These are phyloP conservation scores for Emydocephalus ijimae DNA, from an alignment of 2,113 vertebrate species.

Conservation along the genomic window DNA sequence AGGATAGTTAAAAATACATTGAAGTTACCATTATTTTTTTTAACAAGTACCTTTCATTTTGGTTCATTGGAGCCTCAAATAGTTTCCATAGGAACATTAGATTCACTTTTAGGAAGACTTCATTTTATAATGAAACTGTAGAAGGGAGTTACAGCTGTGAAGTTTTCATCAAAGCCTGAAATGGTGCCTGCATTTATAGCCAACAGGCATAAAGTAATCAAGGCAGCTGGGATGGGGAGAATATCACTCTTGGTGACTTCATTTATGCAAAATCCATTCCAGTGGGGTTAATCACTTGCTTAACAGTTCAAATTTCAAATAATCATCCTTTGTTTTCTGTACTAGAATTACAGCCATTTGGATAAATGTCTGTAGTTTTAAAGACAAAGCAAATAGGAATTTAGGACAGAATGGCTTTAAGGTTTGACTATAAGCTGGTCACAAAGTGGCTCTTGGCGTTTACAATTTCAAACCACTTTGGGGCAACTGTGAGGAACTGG, in stretches of 20 bases:
- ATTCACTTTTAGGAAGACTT: constrained; percentile 42
- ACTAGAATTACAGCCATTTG: not conserved
- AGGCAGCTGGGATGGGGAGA: constrained; percentile 8
- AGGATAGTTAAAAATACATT: constrained; percentile 25
- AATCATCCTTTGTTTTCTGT: not conserved
- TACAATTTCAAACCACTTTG: not conserved
- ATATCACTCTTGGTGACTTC: not conserved
- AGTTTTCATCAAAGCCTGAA: constrained; percentile 47
- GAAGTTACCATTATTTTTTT: constrained; percentile 19
- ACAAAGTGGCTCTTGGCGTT: not conserved
- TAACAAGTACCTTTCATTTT: constrained; percentile 32
- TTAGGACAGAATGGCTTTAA: not conserved
- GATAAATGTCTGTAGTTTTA: not conserved
- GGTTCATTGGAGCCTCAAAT: constrained; percentile 17
- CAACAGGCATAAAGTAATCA: constrained; percentile 12
- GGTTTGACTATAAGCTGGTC: not conserved
- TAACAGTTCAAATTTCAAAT: not conserved
- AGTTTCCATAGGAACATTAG: constrained; percentile 64
- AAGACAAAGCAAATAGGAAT: not conserved
- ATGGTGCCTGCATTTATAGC: constrained; percentile 45
- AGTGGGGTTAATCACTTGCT: not conserved
- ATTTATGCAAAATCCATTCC: constrained; percentile 10
- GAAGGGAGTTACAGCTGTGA: constrained; percentile 56
- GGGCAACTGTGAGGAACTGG: not conserved
- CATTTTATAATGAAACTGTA: constrained; percentile 58